Conservation (phyloP, 2,113 vertebrate species). For the Sceloporus undulatus region DNA sequence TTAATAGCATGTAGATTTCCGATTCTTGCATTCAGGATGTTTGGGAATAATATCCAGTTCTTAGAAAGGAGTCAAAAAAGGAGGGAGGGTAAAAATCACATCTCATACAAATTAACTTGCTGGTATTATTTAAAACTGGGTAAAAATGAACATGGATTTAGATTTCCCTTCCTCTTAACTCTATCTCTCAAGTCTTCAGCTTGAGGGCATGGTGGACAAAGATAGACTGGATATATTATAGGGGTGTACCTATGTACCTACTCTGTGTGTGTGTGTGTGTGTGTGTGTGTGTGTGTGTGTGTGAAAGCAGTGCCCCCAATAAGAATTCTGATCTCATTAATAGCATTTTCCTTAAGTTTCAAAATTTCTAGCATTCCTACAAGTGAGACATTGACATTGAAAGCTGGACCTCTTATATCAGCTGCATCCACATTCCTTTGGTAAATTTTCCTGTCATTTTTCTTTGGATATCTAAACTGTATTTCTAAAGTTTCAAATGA, state of each 20-base stretch:
- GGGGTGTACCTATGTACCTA: not conserved
- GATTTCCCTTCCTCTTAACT: not conserved
- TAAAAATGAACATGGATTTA: not conserved
- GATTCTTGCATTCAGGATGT: not conserved
- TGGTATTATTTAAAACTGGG: not conserved
- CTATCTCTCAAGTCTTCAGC: not conserved
- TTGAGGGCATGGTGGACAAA: not conserved
- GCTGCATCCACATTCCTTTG: too few species aligned
- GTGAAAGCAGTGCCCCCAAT: too few species aligned
- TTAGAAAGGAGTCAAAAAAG: not conserved
- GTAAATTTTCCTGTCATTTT: too few species aligned
- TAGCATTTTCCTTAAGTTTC: too few species aligned
- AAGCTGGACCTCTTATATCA: too few species aligned
- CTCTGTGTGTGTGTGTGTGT: too few species aligned
- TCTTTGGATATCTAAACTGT: too few species aligned
- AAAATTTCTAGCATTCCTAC: too few species aligned
- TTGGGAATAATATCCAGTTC: not conserved
- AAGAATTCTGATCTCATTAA: too few species aligned
- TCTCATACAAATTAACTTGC: not conserved
- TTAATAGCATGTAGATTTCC: not conserved
- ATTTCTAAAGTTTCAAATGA: too few species aligned
- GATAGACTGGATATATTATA: not conserved
- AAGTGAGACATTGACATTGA: too few species aligned
- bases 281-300: too few species aligned
- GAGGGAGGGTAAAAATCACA: not conserved